phyloP scores from a whole-genome alignment of 2,888 invertebrate species.

The Panzeria rudis region DNA sequence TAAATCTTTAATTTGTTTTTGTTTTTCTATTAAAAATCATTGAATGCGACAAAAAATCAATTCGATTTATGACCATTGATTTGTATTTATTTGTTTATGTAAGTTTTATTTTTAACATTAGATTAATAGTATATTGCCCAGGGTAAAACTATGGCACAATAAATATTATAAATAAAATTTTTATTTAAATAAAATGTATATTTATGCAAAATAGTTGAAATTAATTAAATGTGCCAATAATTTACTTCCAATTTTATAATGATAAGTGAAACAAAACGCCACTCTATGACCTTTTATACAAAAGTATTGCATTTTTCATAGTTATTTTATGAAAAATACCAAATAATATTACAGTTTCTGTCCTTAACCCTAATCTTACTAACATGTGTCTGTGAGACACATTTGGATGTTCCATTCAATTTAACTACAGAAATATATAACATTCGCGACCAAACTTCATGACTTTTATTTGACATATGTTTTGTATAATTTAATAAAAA shows the following conservation, averaged over 20 bases:
- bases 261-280: not conserved
- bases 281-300: too few species aligned
- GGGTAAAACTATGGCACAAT: constrained; percentile 31
- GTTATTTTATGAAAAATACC: too few species aligned
- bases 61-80: constrained; percentile 25
- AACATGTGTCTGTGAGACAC: too few species aligned
- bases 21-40: constrained; percentile 25
- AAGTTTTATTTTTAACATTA: constrained; percentile 1
- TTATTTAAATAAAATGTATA: constrained; percentile 1
- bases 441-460: too few species aligned
- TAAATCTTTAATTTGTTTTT: constrained; percentile 45
- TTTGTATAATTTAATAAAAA: too few species aligned
- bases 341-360: too few species aligned
- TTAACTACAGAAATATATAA: too few species aligned
- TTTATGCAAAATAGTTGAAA: not conserved
- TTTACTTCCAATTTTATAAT: constrained; percentile 7
- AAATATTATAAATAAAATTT: constrained; percentile 29
- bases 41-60: constrained; percentile 45
- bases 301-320: too few species aligned
- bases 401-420: too few species aligned
- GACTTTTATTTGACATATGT: too few species aligned
- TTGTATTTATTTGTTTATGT: constrained; percentile 35
- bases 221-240: constrained; percentile 2
- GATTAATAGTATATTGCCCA: constrained; percentile 24
- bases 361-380: too few species aligned